Base-by-base conservation (phyloP, 1,140 invertebrate genomes). In the Cotesia typhae region DNA sequence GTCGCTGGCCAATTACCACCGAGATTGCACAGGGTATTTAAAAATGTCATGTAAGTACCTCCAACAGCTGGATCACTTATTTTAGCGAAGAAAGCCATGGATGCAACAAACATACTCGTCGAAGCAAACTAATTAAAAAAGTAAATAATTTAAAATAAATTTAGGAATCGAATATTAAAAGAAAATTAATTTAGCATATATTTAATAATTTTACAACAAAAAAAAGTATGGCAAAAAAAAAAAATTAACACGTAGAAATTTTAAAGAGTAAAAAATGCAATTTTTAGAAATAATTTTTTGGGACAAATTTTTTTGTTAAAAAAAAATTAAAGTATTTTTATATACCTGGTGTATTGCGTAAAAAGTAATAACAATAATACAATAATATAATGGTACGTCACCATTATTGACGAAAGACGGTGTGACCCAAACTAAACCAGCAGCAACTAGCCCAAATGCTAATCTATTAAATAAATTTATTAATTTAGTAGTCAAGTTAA, bases 21-120 rank as follows among this genome's bases (percentile, higher is more conserved):
- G 37, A 99, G 88, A 89, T 99, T 99, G 38, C 92, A 92, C 6
- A 99, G 86, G 0, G 98, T 99, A 82, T 99, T 99, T 2, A 99
- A 89, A 57, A 99, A 89, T 1, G 98, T 99, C 98, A 99, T 99
- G 83, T 99, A 99, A 0, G 98, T 99, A 28, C 98, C 98, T 17
- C 98, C 98, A 5, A 99, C 95, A 1, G 90, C 87, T 0, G 96
- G 95, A 86, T 99, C 97, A 77, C 95, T 97, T 28, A 99, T 91
- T 81, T 91, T 91, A 0, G 91, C 94, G 84, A 94, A 94, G 83
- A 96, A 96, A 65, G 90, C 92, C 94, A 94, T 96, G 70, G 88
- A 84, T n/a, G 92, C 89, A 3, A 96, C 93, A 87, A 94, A 95
- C 91, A 95, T 94, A 74, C 91, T 90, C 76, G 92, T 92, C n/a